A percentile compares a stretch with the other conserved stretches of the same genome.
Evolutionary conservation across 53 echinoderm and acorn worm genomes (phyloP).

Genomic region (Astropecten irregularis): DNA sequence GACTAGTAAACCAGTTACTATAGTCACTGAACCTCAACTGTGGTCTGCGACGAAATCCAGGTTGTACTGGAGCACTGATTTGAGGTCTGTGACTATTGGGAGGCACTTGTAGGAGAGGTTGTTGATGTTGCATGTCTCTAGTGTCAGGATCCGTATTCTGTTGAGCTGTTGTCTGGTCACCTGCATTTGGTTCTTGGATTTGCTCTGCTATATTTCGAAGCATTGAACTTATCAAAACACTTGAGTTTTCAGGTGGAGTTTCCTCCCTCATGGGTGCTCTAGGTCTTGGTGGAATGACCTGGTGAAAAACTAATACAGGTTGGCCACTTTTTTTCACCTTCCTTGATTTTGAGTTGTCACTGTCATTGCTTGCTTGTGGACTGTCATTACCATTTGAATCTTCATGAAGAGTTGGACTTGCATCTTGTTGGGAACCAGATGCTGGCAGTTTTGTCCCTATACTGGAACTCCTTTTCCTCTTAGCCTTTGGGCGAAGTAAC

Average conservation of each 20-base stretch:
- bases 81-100: conserved; percentile 53
- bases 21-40: conserved; percentile 59
- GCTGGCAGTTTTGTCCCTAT: conserved; percentile 29
- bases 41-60: conserved; percentile 39
- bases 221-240: conserved; percentile 60
- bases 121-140: conserved; percentile 36
- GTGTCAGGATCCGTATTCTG: conserved; percentile 29
- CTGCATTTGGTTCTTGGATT: conserved; percentile 51
- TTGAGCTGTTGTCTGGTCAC: conserved; percentile 34
- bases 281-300: conserved; percentile 50
- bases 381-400: conserved; percentile 43
- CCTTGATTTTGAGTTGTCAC: conserved; percentile 33
- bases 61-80: conserved; percentile 30
- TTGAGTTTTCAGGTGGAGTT: conserved; percentile 41
- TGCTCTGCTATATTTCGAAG: conserved; percentile 62
- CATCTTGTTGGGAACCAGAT: conserved; percentile 11
- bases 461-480: conserved; percentile 25
- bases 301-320: conserved; percentile 42
- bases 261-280: conserved; percentile 50
- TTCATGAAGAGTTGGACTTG: conserved; percentile 18
- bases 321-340: conserved; percentile 45
- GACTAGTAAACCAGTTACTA: conserved; percentile 63
- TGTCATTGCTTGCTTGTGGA: conserved; percentile 18
- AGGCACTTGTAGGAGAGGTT: conserved; percentile 52
- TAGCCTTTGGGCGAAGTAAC: conserved; percentile 49